Evolutionary conservation across 2,113 vertebrate species (phyloP), one percentile per base, ranked within the genome.

Genomic region (Eptesicus fuscus): DNA sequence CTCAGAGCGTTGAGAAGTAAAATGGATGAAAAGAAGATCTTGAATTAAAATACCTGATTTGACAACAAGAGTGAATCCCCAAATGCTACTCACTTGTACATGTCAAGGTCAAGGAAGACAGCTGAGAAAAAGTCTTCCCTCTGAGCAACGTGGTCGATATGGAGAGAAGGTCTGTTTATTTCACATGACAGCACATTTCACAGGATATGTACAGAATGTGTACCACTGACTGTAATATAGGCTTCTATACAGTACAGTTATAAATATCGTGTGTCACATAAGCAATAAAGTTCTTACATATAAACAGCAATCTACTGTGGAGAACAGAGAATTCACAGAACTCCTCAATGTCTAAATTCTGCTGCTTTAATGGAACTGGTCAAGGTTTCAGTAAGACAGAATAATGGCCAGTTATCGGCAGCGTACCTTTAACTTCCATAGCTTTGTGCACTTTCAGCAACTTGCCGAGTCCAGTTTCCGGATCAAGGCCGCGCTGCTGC

Each of bases 111-210:
- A 93, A 59, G 23, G 44, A 91, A 93, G 89, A 77, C 20, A 40
- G 25, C 35, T 82, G 49, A 88, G 84, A 88, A 90, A 94, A 91
- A 69, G 25, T 47, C 61, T 73, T 86, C n/a, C 37, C 17, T 95
- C 90, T 69, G 59, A 96, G 53, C 80, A 93, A 91, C 94, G 42
- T 10, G 86, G 49, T 22, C 61, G 18, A 0, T 4, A 44, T 1
- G 42, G 87, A 96, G 96, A 97, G 96, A 96, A 95, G 76, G 69
- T 96, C 71, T 88, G 84, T 98, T 98, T 98, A 98, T 98, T 98
- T 98, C 61, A 94, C 83, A 88, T 94, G 91, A 96, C 85, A 91
- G 96, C 97, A 97, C 96, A 95, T 95, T 96, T 97, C 97, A 93
- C 98, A 95, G 97, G 94, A 91, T 90, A 85, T 96, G 35, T 92